A percentile compares a stretch with the other conserved stretches of the same genome.
Evolutionary conservation across 1,140 invertebrate species (phyloP).

Genomic region (Temnothorax longispinosus): DNA sequence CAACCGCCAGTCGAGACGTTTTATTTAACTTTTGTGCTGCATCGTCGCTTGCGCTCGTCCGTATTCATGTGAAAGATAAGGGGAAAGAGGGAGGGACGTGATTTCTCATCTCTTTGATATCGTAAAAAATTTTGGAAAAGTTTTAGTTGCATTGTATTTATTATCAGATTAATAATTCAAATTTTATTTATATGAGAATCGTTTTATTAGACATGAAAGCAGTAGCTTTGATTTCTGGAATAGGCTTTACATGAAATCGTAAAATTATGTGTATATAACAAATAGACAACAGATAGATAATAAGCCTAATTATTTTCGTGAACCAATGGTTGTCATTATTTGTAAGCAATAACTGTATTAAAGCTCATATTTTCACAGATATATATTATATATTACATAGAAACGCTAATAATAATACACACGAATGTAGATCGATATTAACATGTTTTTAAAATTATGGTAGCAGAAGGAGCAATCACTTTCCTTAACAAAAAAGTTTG

Average conservation of each 20-base stretch:
- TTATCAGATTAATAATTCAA: background rate
- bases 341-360: background rate
- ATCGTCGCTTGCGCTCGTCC: background rate
- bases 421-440: background rate
- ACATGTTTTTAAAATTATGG: background rate
- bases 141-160: background rate
- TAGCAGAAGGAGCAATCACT: background rate
- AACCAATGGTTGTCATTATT: conserved; percentile 53
- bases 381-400: background rate
- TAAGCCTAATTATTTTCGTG: conserved; percentile 48
- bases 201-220: background rate
- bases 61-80: background rate
- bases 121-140: background rate
- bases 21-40: background rate
- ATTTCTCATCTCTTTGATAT: background rate
- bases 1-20: background rate
- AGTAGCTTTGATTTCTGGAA: background rate
- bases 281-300: conserved; percentile 42
- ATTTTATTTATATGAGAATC: background rate
- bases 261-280: background rate
- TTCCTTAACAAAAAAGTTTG: background rate
- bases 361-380: conserved; percentile 23
- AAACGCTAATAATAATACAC: background rate
- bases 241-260: background rate
- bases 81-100: background rate